Evolutionary conservation across 2,888 invertebrate species (phyloP), one percentile per base, ranked within the genome.

Genomic region (Standfussiana lucernea): DNA sequence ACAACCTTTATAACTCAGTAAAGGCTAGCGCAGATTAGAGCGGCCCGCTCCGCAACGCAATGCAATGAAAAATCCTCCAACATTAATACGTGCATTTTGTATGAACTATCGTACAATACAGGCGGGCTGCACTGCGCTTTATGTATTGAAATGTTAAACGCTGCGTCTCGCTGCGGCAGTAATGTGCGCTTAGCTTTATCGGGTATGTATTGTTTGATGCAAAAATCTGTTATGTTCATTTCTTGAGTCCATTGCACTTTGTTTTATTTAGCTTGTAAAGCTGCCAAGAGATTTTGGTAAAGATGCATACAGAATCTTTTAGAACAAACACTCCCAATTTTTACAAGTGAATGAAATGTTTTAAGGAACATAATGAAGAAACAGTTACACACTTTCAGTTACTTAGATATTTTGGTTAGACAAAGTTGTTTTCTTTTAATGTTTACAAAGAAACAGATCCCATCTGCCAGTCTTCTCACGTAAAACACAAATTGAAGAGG

Each of bases 381-480:
- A 15, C 21, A 65, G 53, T 75, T 65, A 72, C 65, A 67, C 32
- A 71, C n/a, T n/a, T 64, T 61, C 35, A 59, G 50, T 59, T 47
- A 32, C 32, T 32, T 32, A 13, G 1, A 45, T 73, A 70, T 45
- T 78, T 79, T 79, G 28, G 42, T 67, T 28, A 59, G 18, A 40
- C 28, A 45, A 75, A 37, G 37, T 69, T 65, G 35, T 72, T 75
- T 85, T 74, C 28, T 72, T 72, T 24, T 28, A 65, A 74, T 47
- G 65, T 77, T 86, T 75, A 59, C 28, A 45, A 62, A 76, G 24
- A 85, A 66, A 68, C 15, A 50, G 18, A 61, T 10, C 13, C 28
- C 76, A 72, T 72, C 74, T 79, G 80, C 28, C 45, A 65, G 56
- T 75, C 65, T 86, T 85, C 85, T 64, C 81, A 87, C 85, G 67